Base-by-base conservation (phyloP, 1,140 invertebrate species). In the Meloidogyne floridensis region DNA sequence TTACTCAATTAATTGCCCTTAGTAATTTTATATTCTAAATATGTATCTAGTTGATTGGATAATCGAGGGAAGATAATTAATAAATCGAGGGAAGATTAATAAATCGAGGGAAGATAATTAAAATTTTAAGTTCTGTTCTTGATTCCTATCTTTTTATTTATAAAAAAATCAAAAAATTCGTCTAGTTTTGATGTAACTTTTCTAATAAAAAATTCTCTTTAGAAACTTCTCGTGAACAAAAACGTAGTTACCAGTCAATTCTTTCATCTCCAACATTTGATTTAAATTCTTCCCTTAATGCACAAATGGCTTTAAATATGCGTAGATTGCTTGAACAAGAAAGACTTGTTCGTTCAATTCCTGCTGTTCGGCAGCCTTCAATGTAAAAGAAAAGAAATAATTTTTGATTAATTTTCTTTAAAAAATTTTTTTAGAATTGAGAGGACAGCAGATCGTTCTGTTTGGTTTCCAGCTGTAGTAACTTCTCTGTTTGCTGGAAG, bases 391-490 rank as follows among this genome's bases (percentile, higher is more conserved):
- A n/a, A n/a, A 56, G n/a, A n/a, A 65, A 65, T 6, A 9, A 54
- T 54, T n/a, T n/a, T n/a, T n/a, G n/a, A n/a, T n/a, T n/a, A n/a
- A n/a, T 65, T n/a, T 65, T n/a, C 3, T n/a, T n/a, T n/a, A n/a
- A n/a, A 65, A 65, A 3, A 47, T 47, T n/a, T 54, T 54, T 18
- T 42, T 20, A 71, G 53, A 2, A 82, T 83, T 43, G 78, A 85
- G n/a, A 69, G 79, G 71, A 77, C 32, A n/a, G 80, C 77, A 32
- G 76, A 84, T 78, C 78, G 54, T 56, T 65, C 73, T 18, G 87
- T 87, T 15, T 87, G 86, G 86, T 87, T 87, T 78, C 86, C 87
- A 20, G 87, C 87, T 51, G 80, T 87, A 43, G 69, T 87, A n/a
- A 72, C 85, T 32, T 75, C 87, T 42, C 54, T 88, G 7, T 59